Percentiles rank a stretch among this genome's conserved stretches.
These are phyloP conservation scores for Rhombomys opimus DNA, from an alignment of 2,113 vertebrate species.

Conservation along the genomic window DNA sequence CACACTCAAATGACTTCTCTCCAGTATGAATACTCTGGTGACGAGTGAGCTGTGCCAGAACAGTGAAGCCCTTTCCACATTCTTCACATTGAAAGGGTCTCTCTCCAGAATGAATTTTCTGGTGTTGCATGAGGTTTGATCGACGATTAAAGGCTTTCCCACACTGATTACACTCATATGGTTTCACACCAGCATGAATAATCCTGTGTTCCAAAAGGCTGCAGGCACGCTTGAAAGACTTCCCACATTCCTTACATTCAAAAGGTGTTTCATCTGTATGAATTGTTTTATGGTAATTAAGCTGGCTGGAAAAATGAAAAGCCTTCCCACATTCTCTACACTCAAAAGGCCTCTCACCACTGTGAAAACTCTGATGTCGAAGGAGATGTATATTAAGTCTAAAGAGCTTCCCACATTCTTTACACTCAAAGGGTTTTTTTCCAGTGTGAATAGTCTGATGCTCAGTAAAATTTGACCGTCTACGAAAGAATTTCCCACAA, in stretches of 20 bases:
- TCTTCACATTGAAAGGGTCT: background rate
- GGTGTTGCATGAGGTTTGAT: conserved; percentile 81
- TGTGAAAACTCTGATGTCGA: background rate
- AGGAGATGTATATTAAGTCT: background rate
- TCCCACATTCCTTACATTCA: conserved; percentile 60
- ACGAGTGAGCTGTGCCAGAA: background rate
- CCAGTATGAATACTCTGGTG: background rate
- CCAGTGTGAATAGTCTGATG: background rate
- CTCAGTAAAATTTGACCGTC: background rate
- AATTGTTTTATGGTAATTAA: conserved; percentile 42
- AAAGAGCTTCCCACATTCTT: conserved; percentile 54
- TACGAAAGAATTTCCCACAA: background rate
- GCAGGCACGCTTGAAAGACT: conserved; percentile 52
- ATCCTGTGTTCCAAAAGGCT: conserved; percentile 40
- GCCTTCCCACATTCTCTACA: conserved; percentile 44
- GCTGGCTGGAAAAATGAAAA: conserved; percentile 44
- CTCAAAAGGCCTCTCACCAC: background rate
- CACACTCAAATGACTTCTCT: background rate
- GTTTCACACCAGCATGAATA: conserved; percentile 65
- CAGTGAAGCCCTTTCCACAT: background rate
- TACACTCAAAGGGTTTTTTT: background rate
- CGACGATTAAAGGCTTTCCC: conserved; percentile 85
- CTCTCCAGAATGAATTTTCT: conserved; percentile 57
- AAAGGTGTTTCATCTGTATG: conserved; percentile 32
- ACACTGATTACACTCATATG: conserved; percentile 84